A percentile compares a stretch with the other conserved stretches of the same genome.
These are phyloP conservation scores for Nephila pilipes DNA, from an alignment of 1,140 invertebrate genomes.

Conservation along the genomic window DNA sequence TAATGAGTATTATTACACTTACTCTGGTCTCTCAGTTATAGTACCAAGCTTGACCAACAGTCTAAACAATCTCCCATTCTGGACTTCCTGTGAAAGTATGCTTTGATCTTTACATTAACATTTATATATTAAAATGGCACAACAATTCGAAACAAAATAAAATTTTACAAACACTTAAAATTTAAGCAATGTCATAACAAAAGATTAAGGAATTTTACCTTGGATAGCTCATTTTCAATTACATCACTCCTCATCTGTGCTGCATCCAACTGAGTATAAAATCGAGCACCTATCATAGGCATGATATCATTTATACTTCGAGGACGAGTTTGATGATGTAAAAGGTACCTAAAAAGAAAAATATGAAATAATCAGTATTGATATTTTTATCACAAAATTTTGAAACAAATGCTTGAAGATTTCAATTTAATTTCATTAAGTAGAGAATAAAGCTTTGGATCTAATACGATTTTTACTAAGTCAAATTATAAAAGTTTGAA, in stretches of 20 bases:
- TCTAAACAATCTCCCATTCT: constrained; percentile 95
- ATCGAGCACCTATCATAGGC: constrained; percentile 99
- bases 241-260: constrained; percentile 92
- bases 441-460: too few species aligned
- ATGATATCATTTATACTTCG: constrained; percentile 96
- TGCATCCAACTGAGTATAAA: constrained; percentile 96
- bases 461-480: too few species aligned
- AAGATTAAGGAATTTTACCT: constrained; percentile 81
- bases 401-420: too few species aligned
- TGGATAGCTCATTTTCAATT: constrained; percentile 93
- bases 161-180: not conserved
- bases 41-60: constrained; percentile 94
- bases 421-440: too few species aligned
- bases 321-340: constrained; percentile 86
- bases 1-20: constrained; percentile 80
- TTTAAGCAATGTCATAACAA: not conserved
- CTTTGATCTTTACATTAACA: too few species aligned
- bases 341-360: constrained; percentile 86
- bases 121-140: too few species aligned
- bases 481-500: too few species aligned
- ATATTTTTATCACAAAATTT: too few species aligned
- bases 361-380: too few species aligned
- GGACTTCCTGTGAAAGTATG: constrained; percentile 86
- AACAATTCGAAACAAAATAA: not conserved
- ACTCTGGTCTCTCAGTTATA: constrained; percentile 97